Evolutionary conservation across 2,113 vertebrate species (phyloP).

Genomic region (Lota lota): DNA sequence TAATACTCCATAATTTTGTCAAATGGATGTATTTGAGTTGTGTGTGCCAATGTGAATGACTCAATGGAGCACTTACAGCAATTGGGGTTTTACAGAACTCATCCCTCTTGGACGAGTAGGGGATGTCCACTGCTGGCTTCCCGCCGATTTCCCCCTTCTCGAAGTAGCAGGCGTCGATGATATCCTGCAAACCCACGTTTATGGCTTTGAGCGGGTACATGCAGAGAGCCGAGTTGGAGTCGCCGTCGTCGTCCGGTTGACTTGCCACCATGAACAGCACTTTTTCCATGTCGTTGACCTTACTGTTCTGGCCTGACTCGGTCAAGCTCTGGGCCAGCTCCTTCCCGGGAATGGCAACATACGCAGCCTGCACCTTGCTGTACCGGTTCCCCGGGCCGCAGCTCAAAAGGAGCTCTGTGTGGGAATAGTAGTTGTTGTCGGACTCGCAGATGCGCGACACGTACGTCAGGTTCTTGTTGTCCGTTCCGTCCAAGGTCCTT

Average conservation of each 20-base stretch:
- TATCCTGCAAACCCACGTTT: constrained; percentile 79
- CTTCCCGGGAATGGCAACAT: constrained; percentile 71
- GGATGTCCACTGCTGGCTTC: constrained; percentile 77
- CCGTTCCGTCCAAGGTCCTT: constrained; percentile 75
- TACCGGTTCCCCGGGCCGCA: constrained; percentile 72
- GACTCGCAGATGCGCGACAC: constrained; percentile 86
- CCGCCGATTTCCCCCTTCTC: constrained; percentile 50
- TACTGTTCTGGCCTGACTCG: constrained; percentile 39
- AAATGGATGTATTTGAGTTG: no score
- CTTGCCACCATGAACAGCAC: constrained; percentile 85
- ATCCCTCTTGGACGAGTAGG: constrained; percentile 69
- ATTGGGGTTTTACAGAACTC: constrained; percentile 57
- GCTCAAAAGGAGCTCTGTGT: constrained; percentile 87
- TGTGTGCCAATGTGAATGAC: constrained; percentile 15
- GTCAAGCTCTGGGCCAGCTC: constrained; percentile 68
- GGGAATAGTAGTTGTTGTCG: constrained; percentile 87
- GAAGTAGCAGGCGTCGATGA: constrained; percentile 83
- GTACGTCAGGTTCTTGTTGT: constrained; percentile 80
- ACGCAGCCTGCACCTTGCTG: constrained; percentile 81
- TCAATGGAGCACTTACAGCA: constrained; percentile 39
- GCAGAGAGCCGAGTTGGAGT: constrained; percentile 77
- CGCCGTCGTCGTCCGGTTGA: constrained; percentile 62
- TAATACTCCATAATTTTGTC: no score
- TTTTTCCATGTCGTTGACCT: constrained; percentile 49
- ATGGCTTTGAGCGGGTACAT: constrained; percentile 82